phyloP scores from a whole-genome alignment of 2,888 invertebrate genomes.

The Ommatoiulus sabulosus region DNA sequence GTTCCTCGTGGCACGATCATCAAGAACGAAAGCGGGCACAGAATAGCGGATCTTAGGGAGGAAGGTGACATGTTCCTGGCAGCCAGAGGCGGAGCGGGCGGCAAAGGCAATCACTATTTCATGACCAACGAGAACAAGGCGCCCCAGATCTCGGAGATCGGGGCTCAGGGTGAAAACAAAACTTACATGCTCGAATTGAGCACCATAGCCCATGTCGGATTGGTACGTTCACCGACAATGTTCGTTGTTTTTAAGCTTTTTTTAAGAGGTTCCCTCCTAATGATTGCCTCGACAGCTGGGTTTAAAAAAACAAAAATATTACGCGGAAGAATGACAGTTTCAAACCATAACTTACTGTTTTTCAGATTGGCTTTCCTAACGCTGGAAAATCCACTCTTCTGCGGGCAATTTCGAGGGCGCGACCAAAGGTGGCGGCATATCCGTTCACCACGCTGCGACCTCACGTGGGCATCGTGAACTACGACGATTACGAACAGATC shows the following conservation, averaged over 20 bases:
- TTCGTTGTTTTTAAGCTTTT: not conserved
- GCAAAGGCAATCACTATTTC: conserved; percentile 95
- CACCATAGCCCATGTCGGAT: conserved; percentile 95
- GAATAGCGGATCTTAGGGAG: conserved; percentile 77
- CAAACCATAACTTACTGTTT: too few relatives aligned
- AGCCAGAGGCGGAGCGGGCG: conserved; percentile 95
- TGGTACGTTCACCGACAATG: too few relatives aligned
- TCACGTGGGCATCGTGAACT: conserved; percentile 88
- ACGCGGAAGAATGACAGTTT: too few relatives aligned
- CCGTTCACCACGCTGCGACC: conserved; percentile 93
- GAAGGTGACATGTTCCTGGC: conserved; percentile 87
- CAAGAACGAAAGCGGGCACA: conserved; percentile 69
- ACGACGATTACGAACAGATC: conserved; percentile 89
- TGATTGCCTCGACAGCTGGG: too few relatives aligned
- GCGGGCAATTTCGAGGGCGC: conserved; percentile 84
- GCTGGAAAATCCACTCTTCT: conserved; percentile 94
- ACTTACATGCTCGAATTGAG: conserved; percentile 84
- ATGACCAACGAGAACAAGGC: conserved; percentile 80
- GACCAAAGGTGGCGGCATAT: conserved; percentile 91
- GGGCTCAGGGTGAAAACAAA: conserved; percentile 83
- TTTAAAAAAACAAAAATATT: too few relatives aligned
- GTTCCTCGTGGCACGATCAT: conserved; percentile 70
- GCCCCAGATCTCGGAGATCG: conserved; percentile 87
- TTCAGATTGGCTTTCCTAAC: conserved; percentile 85
- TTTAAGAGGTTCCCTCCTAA: too few relatives aligned